Evolutionary conservation across 1,140 invertebrate species (phyloP).

Genomic region (Acyrthosiphon pisum): DNA sequence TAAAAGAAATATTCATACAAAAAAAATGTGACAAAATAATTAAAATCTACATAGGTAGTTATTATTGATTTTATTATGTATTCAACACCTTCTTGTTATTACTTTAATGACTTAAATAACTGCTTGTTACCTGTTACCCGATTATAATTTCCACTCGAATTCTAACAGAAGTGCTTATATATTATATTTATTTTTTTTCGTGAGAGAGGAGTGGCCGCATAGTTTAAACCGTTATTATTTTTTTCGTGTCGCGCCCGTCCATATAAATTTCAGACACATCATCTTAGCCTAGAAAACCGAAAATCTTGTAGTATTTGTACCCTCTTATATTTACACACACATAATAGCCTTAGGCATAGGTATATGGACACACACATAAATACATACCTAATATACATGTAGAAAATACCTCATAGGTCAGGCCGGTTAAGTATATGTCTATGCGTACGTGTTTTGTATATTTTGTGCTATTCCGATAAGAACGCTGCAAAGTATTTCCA

Average conservation of each 20-base stretch:
- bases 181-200: not conserved
- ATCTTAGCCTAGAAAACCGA: slow-evolving; percentile 6
- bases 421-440: not conserved
- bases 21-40: not conserved
- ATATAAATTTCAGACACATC: not conserved
- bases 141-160: not conserved
- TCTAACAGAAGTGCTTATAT: not conserved
- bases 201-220: slow-evolving; percentile 15
- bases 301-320: slow-evolving; percentile 9
- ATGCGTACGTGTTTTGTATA: not conserved
- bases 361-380: not conserved
- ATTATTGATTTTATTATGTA: not conserved
- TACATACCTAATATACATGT: not conserved
- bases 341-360: not conserved
- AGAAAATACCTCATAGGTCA: not conserved
- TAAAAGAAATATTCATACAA: not conserved
- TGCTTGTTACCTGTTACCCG: not conserved
- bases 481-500: not conserved
- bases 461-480: not conserved
- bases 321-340: not conserved
- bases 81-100: not conserved
- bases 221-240: slow-evolving; percentile 42
- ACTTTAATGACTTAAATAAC: not conserved
- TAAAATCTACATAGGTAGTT: not conserved
- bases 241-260: not conserved